Percentiles rank a stretch among this genome's conserved stretches.
Evolutionary conservation across 2,888 invertebrate genomes (phyloP).

Genomic region (Heteropelma amictum): DNA sequence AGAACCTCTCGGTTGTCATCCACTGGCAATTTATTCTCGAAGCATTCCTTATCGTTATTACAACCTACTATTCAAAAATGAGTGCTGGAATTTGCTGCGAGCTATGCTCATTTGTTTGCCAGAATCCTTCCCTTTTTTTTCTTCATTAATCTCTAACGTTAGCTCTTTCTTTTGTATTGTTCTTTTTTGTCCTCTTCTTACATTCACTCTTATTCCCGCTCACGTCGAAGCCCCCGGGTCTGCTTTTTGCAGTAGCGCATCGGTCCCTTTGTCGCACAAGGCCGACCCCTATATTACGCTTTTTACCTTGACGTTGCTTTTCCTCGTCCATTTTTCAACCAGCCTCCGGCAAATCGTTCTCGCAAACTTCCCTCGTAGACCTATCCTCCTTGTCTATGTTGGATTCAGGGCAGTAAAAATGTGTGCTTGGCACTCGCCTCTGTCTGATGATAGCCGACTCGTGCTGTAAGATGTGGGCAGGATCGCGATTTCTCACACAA

Average conservation of each 20-base stretch:
- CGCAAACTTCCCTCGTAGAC: constrained; percentile 27
- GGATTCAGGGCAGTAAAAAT: constrained; percentile 22
- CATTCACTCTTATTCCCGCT: constrained; percentile 2
- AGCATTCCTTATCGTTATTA: constrained; percentile 37
- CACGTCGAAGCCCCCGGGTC: constrained; percentile 35
- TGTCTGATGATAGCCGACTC: constrained; percentile 22
- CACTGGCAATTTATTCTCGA: constrained; percentile 27
- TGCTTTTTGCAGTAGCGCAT: constrained; percentile 29
- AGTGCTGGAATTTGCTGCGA: constrained; percentile 60
- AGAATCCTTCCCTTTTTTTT: constrained; percentile 17
- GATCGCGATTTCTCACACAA: background rate
- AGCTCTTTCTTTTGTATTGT: constrained; percentile 8
- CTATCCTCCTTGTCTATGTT: background rate
- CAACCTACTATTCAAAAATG: constrained; percentile 21
- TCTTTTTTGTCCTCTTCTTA: constrained; percentile 11
- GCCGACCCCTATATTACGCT: constrained; percentile 20
- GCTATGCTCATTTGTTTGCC: constrained; percentile 71
- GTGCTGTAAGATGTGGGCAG: background rate
- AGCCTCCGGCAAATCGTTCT: constrained; percentile 31
- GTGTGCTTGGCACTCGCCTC: constrained; percentile 25
- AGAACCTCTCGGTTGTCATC: constrained; percentile 22
- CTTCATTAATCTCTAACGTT: constrained; percentile 63
- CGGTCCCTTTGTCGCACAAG: constrained; percentile 45
- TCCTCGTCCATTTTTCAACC: constrained; percentile 26
- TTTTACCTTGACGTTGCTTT: constrained; percentile 9